These are phyloP conservation scores for Nomada goodeniana DNA, from an alignment of 2,888 invertebrate genomes.

Conservation along the genomic window DNA sequence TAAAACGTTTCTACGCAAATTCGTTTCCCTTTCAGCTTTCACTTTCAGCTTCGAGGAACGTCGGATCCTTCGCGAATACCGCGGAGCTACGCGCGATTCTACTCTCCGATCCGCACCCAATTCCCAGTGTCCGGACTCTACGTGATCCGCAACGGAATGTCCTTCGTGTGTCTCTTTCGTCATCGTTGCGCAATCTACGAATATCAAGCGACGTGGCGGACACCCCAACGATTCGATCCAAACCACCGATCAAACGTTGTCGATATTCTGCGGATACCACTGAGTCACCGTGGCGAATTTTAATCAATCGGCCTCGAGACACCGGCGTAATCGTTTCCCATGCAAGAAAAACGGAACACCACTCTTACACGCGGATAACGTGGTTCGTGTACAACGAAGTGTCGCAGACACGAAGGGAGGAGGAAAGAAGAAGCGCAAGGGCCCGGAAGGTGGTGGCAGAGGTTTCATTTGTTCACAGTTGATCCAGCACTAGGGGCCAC, in stretches of 20 bases:
- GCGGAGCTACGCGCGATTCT: not conserved
- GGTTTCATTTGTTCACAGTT: constrained; percentile 27
- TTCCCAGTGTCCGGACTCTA: not conserved
- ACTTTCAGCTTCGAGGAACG: not conserved
- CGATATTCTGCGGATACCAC: not conserved
- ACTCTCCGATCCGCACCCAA: not conserved
- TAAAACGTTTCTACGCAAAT: no score
- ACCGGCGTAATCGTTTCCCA: not conserved
- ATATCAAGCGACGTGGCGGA: not conserved
- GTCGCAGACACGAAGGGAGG: not conserved
- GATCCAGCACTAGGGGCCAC: constrained; percentile 40
- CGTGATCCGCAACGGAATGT: not conserved
- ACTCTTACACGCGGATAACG: not conserved
- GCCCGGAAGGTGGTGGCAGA: not conserved
- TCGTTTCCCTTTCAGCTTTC: not conserved
- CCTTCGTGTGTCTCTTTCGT: not conserved
- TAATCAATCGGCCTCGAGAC: no score
- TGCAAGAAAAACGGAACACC: no score
- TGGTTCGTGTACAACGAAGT: no score
- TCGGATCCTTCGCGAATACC: not conserved
- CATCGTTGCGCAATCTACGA: not conserved
- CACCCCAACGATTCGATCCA: not conserved
- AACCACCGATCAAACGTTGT: not conserved
- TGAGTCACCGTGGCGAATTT: not conserved
- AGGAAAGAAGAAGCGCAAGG: not conserved